A percentile compares a stretch with the other conserved stretches of the same genome.
Evolutionary conservation across 2,888 invertebrate species (phyloP).

Genomic region (Leucophenga montana): DNA sequence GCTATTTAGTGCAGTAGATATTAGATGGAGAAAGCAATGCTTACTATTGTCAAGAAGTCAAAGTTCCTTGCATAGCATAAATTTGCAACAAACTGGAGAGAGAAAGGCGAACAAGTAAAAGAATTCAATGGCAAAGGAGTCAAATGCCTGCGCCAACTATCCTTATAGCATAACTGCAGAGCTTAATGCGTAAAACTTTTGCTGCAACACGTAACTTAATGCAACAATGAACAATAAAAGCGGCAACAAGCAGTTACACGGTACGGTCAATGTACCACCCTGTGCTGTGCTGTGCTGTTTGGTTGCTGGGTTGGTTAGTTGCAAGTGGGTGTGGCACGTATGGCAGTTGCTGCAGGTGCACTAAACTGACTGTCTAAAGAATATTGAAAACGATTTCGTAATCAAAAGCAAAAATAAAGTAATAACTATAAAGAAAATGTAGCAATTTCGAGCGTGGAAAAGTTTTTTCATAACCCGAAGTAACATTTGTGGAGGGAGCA

Average conservation of each 20-base stretch:
- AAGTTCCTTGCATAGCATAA: no score
- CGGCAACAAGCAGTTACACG: slow-evolving; percentile 5
- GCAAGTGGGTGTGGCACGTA: slow-evolving; percentile 1
- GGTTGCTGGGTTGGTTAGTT: not conserved
- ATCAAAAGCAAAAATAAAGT: slow-evolving; percentile 58
- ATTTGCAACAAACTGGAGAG: no score
- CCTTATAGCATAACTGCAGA: slow-evolving; percentile 40
- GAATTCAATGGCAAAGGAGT: no score
- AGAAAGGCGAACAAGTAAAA: no score
- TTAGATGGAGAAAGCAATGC: no score
- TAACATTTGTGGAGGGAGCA: no score
- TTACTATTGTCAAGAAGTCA: no score
- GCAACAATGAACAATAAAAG: slow-evolving; percentile 13
- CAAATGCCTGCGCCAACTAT: not conserved
- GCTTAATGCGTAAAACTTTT: slow-evolving; percentile 65
- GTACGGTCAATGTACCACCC: not conserved
- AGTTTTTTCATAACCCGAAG: slow-evolving; percentile 41
- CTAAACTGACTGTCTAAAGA: slow-evolving; percentile 40
- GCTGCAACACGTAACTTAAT: slow-evolving; percentile 61
- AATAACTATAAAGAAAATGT: slow-evolving; percentile 64
- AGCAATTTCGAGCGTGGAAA: slow-evolving; percentile 48
- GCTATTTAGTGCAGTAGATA: no score
- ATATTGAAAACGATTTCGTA: slow-evolving; percentile 64
- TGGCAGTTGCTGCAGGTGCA: slow-evolving; percentile 6
- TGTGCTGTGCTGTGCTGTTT: no score